Conservation (phyloP, 2,888 invertebrate genomes). For the Nephrotoma flavescens region DNA sequence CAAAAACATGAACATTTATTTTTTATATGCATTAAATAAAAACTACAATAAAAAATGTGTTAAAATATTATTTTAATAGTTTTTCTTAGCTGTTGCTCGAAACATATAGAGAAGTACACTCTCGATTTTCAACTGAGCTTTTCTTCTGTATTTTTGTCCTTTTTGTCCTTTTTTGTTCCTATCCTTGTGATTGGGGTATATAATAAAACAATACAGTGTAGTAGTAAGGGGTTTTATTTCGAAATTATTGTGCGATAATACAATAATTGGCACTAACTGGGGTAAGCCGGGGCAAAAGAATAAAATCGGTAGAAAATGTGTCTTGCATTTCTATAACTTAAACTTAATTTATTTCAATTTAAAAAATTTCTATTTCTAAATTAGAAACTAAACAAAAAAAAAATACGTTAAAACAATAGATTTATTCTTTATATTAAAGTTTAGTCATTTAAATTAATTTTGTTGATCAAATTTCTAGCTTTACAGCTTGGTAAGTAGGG, state of each 20-base stretch:
- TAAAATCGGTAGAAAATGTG: background rate
- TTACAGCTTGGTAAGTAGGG: no score
- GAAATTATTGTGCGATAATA: no score
- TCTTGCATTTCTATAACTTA: no score
- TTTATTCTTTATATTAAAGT: no score
- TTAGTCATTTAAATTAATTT: no score
- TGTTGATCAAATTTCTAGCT: no score
- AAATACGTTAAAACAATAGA: no score
- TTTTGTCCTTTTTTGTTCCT: no score
- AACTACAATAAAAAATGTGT: background rate
- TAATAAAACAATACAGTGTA: background rate
- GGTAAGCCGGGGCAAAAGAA: no score
- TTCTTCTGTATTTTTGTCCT: background rate
- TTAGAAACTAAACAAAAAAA: background rate
- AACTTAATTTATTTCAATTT: no score
- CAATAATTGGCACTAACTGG: background rate
- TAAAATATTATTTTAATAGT: background rate
- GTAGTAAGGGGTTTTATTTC: background rate
- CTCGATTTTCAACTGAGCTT: background rate
- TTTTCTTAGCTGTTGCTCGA: background rate
- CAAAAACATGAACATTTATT: background rate
- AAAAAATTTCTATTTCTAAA: no score
- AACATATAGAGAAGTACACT: background rate
- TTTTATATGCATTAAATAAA: background rate
- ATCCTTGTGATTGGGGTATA: background rate